Conservation (phyloP, 2,797 vertebrate species). For the Amblyopsis hoosieri region DNA sequence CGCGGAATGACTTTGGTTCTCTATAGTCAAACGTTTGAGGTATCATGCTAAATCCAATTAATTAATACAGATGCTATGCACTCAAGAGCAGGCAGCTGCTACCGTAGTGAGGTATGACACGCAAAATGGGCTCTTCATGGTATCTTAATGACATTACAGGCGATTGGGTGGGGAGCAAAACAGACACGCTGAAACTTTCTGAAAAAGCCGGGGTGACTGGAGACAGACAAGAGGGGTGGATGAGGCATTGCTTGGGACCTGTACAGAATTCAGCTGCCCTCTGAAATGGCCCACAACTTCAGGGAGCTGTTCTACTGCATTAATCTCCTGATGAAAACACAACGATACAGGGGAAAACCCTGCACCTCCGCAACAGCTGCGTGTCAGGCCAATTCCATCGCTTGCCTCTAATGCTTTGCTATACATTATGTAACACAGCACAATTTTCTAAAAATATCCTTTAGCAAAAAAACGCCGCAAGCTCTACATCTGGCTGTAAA, state of each 20-base stretch:
- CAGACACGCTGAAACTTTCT: conserved; percentile 46
- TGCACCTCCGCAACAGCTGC: not conserved
- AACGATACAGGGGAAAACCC: not conserved
- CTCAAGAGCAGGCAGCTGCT: conserved; percentile 56
- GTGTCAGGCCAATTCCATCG: not conserved
- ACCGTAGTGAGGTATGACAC: conserved; percentile 43
- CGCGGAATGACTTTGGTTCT: too few relatives aligned
- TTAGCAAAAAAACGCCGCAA: not conserved
- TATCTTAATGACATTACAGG: conserved; percentile 61
- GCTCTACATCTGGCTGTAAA: too few relatives aligned
- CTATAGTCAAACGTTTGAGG: too few relatives aligned
- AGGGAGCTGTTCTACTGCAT: not conserved
- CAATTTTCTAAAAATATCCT: not conserved
- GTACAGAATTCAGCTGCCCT: not conserved
- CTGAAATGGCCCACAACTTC: not conserved
- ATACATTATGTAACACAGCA: not conserved
- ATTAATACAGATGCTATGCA: conserved; percentile 9
- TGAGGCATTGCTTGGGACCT: too few relatives aligned
- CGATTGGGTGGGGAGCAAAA: conserved; percentile 29
- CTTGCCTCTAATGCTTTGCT: too few relatives aligned
- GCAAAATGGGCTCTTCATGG: conserved; percentile 59
- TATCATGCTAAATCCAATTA: not conserved
- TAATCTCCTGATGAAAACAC: not conserved
- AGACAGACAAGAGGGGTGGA: conserved; percentile 1
- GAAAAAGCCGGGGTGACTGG: conserved; percentile 17